phyloP scores from a whole-genome alignment of 1,140 invertebrate genomes.

The Drosophila insularis region DNA sequence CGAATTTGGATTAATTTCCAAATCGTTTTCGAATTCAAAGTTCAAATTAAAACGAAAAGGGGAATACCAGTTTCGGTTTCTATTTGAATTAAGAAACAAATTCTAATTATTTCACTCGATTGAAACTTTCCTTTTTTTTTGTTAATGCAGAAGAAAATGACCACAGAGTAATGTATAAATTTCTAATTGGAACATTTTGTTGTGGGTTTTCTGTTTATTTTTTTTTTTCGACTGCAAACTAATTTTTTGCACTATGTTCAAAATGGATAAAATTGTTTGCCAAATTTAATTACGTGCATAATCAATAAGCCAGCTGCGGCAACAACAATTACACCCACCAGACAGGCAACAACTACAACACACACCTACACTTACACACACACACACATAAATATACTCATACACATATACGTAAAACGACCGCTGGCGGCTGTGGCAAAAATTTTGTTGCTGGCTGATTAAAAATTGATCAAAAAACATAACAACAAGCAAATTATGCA shows the following conservation, averaged over 20 bases:
- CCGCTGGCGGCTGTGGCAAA: constrained; percentile 7
- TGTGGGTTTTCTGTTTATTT: background rate
- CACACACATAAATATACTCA: constrained; percentile 1
- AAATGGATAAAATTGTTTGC: constrained; percentile 52
- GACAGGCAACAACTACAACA: constrained; percentile 21
- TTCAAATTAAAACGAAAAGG: no score
- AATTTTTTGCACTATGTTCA: constrained; percentile 36
- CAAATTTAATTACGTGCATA: constrained; percentile 71
- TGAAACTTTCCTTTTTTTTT: no score
- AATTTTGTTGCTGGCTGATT: constrained; percentile 58
- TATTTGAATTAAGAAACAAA: no score
- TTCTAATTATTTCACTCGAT: no score
- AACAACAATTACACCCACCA: constrained; percentile 20
- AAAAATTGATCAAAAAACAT: constrained; percentile 79
- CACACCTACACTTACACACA: constrained; percentile 4
- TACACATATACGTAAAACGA: constrained; percentile 13
- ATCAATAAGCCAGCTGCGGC: constrained; percentile 44
- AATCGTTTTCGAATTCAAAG: no score
- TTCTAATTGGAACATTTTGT: background rate
- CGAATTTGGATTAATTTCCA: no score
- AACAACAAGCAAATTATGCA: constrained; percentile 73
- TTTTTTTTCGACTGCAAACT: background rate
- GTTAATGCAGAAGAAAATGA: no score
- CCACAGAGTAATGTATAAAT: no score
- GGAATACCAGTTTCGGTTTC: no score